These are phyloP conservation scores for Tricholauxania praeusta DNA, from an alignment of 2,888 invertebrate genomes.

Conservation along the genomic window DNA sequence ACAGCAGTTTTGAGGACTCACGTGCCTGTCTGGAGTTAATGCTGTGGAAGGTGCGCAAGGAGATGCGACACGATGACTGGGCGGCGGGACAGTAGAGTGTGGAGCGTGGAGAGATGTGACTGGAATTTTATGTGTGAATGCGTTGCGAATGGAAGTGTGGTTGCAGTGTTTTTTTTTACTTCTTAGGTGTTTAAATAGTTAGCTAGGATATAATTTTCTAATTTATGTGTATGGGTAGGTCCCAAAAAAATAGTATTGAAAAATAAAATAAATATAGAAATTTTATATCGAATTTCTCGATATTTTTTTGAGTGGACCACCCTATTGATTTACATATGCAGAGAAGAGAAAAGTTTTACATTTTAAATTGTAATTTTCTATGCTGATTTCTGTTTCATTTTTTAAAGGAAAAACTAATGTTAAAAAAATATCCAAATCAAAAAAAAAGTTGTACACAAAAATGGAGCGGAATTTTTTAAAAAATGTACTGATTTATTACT, in stretches of 20 bases:
- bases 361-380: conserved; percentile 19
- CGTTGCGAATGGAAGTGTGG: not conserved
- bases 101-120: conserved; percentile 13
- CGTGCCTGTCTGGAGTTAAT: conserved; percentile 90
- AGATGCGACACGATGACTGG: conserved; percentile 39
- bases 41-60: conserved; percentile 75
- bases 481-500: conserved; percentile 67
- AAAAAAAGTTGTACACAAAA: conserved; percentile 39
- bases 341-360: not conserved
- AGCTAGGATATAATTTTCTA: conserved; percentile 22
- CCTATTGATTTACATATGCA: not conserved
- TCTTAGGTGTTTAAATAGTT: conserved; percentile 2
- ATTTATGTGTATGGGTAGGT: conserved; percentile 6
- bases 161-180: conserved; percentile 11
- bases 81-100: conserved; percentile 23
- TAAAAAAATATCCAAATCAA: conserved; percentile 1
- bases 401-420: conserved; percentile 12
- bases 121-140: conserved; percentile 29
- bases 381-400: conserved; percentile 10
- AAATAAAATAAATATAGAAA: not conserved
- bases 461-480: conserved; percentile 55
- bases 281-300: too few species aligned
- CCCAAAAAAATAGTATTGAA: not conserved
- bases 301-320: not conserved
- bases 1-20: conserved; percentile 95